These are phyloP conservation scores for Thaumatotibia leucotreta DNA, from an alignment of 1,140 invertebrate species.

Conservation along the genomic window DNA sequence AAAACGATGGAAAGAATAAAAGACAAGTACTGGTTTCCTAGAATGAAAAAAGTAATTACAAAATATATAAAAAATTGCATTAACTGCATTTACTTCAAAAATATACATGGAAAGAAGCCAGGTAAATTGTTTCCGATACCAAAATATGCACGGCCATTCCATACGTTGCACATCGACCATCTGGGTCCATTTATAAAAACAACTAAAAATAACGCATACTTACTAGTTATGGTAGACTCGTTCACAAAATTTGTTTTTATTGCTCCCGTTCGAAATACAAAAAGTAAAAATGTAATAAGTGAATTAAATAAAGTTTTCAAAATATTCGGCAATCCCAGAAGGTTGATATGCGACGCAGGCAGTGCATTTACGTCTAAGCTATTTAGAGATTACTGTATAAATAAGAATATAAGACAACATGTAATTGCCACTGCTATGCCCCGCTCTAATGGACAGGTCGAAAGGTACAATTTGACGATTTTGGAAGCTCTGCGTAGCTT, in stretches of 20 bases:
- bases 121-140: background rate
- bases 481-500: too few relatives aligned
- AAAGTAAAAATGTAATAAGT: background rate
- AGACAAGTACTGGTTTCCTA: slow-evolving; percentile 24
- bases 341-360: background rate
- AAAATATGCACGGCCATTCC: slow-evolving; percentile 4
- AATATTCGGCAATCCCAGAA: background rate
- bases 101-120: background rate
- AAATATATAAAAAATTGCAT: slow-evolving; percentile 28
- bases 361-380: background rate
- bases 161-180: too few relatives aligned
- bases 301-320: background rate
- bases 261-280: background rate
- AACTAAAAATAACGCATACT: slow-evolving; percentile 35
- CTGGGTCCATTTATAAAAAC: slow-evolving; percentile 27
- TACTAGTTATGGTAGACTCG: slow-evolving; percentile 41
- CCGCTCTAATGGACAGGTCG: too few relatives aligned
- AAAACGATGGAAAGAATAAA: slow-evolving; percentile 2
- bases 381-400: background rate
- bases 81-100: slow-evolving; percentile 18
- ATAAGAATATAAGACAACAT: background rate
- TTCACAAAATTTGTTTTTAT: slow-evolving; percentile 39
- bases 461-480: too few relatives aligned
- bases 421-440: background rate
- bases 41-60: slow-evolving; percentile 18